Evolutionary conservation across 2,888 invertebrate genomes (phyloP).

Genomic region (Chymomyza fuscimana): DNA sequence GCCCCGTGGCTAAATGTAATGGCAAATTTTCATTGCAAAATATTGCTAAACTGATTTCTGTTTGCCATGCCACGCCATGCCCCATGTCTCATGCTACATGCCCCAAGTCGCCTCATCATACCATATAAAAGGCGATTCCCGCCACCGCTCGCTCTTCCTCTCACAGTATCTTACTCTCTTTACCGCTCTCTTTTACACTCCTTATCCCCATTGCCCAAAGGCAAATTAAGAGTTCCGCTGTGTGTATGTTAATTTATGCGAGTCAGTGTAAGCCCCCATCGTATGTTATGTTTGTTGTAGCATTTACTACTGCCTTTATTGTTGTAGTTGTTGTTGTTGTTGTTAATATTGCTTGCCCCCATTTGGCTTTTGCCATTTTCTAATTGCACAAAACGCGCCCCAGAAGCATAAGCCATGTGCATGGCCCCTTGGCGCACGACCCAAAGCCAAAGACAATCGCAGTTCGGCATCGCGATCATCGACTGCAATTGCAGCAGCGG

Average conservation of each 20-base stretch:
- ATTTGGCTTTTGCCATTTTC: constrained; percentile 63
- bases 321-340: constrained; percentile 25
- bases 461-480: constrained; percentile 29
- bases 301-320: constrained; percentile 22
- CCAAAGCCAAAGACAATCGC: constrained; percentile 39
- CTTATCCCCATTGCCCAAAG: constrained; percentile 26
- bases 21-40: constrained; percentile 46
- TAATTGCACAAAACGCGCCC: constrained; percentile 59
- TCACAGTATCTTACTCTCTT: not conserved
- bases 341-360: constrained; percentile 45
- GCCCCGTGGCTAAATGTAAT: not conserved
- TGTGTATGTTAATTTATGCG: constrained; percentile 54
- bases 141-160: not conserved
- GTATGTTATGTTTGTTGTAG: constrained; percentile 28
- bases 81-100: not conserved
- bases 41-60: constrained; percentile 34
- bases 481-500: constrained; percentile 21
- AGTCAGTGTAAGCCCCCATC: constrained; percentile 34
- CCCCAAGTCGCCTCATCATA: not conserved
- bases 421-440: constrained; percentile 3
- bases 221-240: constrained; percentile 54
- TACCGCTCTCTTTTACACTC: not conserved
- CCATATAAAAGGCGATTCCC: constrained; percentile 2
- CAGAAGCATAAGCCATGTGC: constrained; percentile 40
- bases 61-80: constrained; percentile 7